These are phyloP conservation scores for Heliornis fulica DNA, from an alignment of 2,113 vertebrate genomes.

Conservation along the genomic window DNA sequence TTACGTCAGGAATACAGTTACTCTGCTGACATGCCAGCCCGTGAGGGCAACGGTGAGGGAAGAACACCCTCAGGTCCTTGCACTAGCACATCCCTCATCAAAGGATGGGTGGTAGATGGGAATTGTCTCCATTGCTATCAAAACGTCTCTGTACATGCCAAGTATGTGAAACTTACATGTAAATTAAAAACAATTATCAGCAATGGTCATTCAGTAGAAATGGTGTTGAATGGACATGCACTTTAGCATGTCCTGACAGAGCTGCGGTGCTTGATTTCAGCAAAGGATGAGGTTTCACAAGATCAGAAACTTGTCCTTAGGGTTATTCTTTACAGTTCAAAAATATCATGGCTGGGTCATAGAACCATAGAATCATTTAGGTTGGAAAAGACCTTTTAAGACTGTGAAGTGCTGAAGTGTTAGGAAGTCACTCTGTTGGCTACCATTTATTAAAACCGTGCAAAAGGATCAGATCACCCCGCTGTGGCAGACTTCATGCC, in stretches of 20 bases:
- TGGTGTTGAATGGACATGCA: not conserved
- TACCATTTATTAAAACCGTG: not conserved
- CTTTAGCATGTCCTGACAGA: not conserved
- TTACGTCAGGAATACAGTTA: not conserved
- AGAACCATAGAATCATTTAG: too few species aligned
- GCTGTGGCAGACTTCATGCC: not conserved
- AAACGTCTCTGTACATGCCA: not conserved
- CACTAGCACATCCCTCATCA: not conserved
- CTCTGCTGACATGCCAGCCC: not conserved
- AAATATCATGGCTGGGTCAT: not conserved
- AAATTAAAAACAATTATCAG: not conserved
- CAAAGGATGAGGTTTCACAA: not conserved
- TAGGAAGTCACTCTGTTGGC: not conserved
- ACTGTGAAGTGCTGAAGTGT: not conserved
- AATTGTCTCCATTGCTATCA: not conserved
- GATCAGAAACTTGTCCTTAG: not conserved
- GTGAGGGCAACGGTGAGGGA: fast-evolving
- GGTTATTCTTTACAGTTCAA: not conserved
- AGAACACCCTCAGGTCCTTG: not conserved
- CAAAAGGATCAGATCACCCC: not conserved
- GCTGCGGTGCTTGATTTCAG: not conserved
- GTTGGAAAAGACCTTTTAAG: too few species aligned
- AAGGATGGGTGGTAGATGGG: not conserved
- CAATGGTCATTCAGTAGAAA: not conserved
- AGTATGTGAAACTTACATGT: not conserved